Evolutionary conservation across 1,140 invertebrate genomes (phyloP), one percentile per base, ranked within the genome.

Genomic region (Aphaenogaster ashmeadi): DNA sequence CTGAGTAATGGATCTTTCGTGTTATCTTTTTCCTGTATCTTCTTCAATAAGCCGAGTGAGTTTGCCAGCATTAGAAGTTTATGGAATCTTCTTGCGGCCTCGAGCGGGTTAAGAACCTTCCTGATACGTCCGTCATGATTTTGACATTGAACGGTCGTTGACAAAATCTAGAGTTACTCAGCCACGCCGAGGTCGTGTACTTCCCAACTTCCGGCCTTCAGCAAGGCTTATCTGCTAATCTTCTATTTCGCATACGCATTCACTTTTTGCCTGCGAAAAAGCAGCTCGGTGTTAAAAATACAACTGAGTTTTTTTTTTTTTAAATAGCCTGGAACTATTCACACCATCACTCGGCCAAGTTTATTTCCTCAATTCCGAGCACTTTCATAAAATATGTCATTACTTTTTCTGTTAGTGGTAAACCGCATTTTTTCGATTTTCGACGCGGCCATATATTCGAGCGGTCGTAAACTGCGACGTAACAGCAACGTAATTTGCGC

Each of bases 51-150:
- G 8, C 67, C 50, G 4, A 60, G 60, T 78, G 38, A 62, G 67
- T 88, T 85, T 52, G 52, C 47, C 9, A 11, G 33, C 47, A 78
- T 67, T 81, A 52, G 52, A 89, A 89, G 66, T 66, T 77, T 58
- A 15, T 38, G 9, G n/a, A 79, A 15, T 44, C 41, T 67, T 75
- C 11, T 41, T 66, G 33, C 11, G 56, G 47, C 72, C 72, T 74
- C 77, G 75, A 54, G 0, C 52, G 27, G 81, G 72, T 87, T 88
- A 91, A 88, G 47, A 91, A 86, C 81, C 89, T 77, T 60, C 15
- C 27, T 18, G 27, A 47, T 44, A 44, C 15, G 66, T 5, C 36
- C 11, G 72, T 3, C 27, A 60, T 18, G 44, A 77, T 79, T 79
- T 79, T 86, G 47, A 85, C 89, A 47, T 88, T 88, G 81, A 66